Base-by-base conservation (phyloP, 2,113 vertebrate genomes). In the Aspidoscelis tigris region DNA sequence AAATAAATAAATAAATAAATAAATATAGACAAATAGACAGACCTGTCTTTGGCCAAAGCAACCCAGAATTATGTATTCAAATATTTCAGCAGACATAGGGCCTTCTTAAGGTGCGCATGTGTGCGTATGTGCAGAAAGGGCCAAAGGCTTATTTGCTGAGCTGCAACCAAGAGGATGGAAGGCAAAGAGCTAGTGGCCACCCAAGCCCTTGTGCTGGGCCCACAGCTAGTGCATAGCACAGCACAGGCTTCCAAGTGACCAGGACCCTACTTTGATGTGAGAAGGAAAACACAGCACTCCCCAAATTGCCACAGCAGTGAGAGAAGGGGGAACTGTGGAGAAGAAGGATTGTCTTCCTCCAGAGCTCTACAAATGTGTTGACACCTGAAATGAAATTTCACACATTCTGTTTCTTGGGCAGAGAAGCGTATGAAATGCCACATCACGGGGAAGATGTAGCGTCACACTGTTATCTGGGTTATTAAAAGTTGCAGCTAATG, bases 331-430 rank as follows among this genome's bases (percentile, higher is more conserved):
- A 94, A 92, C 92, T 93, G 92, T 94, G 94, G 92, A 90, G 90
- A 2, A 16, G 91, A 89, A 88, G 94, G 93, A 33, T 50, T 20
- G n/a, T 92, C 81, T 89, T 92, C 90, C 91, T 94, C 95, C 93
- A 91, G 92, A 96, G 94, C 93, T 86, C 71, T 84, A 90, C 85
- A 94, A 93, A 91, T 94, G 93, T 96, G 95, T 96, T 96, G 94
- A 93, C 95, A 95, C 94, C 95, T 94, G 93, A 95, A 94, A 95
- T 94, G 94, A 88, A 94, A 94, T 96, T 95, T 96, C 94, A 94
- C 95, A 94, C 95, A 95, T 96, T 94, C 93, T 94, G 89, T 95
- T 94, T 94, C 94, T 95, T 94, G 16, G 91, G 94, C 86, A 93
- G 93, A 95, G 91, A 94, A 95, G 92, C 93, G 95, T 88, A 69